Evolutionary conservation across 2,797 vertebrate species (phyloP).

Genomic region (Semaprochilodus insignis): DNA sequence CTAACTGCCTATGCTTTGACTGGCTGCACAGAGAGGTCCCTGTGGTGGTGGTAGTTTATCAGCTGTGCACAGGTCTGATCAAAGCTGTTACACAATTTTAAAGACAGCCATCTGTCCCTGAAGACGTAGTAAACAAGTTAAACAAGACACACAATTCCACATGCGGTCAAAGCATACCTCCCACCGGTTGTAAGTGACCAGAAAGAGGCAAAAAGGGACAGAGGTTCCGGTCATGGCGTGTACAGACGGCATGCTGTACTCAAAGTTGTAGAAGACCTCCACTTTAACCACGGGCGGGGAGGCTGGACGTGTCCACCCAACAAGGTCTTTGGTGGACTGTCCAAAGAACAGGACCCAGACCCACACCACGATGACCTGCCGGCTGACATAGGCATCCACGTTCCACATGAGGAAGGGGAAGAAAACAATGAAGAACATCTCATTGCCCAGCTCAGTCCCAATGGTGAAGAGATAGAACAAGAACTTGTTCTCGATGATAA

Average conservation of each 20-base stretch:
- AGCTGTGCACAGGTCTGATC: not conserved
- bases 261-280: conserved; percentile 97
- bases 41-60: not conserved
- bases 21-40: not conserved
- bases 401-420: conserved; percentile 98
- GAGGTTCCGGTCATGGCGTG: conserved; percentile 98
- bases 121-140: not conserved
- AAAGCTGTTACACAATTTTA: not conserved
- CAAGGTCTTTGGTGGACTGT: conserved; percentile 95
- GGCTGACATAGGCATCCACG: conserved; percentile 89
- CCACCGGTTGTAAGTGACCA: conserved; percentile 93
- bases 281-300: conserved; percentile 97
- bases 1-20: not conserved
- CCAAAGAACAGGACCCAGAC: conserved; percentile 97
- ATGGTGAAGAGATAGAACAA: conserved; percentile 94
- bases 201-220: conserved; percentile 89
- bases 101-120: not conserved
- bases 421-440: conserved; percentile 98
- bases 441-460: conserved; percentile 96
- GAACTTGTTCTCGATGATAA: conserved; percentile 86
- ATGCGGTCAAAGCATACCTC: conserved; percentile 80
- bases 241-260: conserved; percentile 99
- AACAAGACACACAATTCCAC: not conserved
- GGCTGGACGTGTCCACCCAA: conserved; percentile 93
- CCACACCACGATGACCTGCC: conserved; percentile 93